These are phyloP conservation scores for Palaemon carinicauda DNA, from an alignment of 1,140 invertebrate species.

Conservation along the genomic window DNA sequence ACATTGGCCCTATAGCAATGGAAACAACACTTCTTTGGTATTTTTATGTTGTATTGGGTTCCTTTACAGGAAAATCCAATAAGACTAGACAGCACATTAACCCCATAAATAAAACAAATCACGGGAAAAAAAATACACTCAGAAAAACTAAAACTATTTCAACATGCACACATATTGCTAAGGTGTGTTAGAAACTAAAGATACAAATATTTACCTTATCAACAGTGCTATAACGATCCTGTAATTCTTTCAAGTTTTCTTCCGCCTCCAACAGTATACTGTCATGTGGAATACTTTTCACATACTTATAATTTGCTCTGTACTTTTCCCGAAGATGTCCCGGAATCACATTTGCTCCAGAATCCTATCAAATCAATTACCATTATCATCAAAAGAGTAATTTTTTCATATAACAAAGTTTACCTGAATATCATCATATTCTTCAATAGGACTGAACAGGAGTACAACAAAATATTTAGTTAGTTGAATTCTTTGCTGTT, in stretches of 20 bases:
- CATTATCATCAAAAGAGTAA: neutral
- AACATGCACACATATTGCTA: no score
- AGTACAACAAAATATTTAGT: neutral
- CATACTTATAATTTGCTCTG: neutral
- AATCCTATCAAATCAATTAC: neutral
- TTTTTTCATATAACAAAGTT: neutral
- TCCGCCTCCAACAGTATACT: neutral
- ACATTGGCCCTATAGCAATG: no score
- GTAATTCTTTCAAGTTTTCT: neutral
- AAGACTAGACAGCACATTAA: no score
- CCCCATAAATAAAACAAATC: no score
- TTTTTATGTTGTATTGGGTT: no score
- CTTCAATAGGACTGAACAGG: neutral
- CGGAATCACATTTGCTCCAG: neutral
- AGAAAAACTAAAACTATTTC: no score
- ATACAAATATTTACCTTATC: conserved; percentile 4
- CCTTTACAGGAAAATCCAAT: no score
- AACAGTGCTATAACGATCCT: neutral
- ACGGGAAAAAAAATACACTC: no score
- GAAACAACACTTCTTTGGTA: no score
- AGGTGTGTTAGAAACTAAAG: neutral
- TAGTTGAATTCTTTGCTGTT: no score
- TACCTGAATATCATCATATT: neutral
- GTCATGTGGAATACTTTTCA: neutral
- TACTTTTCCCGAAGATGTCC: conserved; percentile 26